phyloP scores from a whole-genome alignment of 2,888 invertebrate genomes.

The Pedicia rivosa region DNA sequence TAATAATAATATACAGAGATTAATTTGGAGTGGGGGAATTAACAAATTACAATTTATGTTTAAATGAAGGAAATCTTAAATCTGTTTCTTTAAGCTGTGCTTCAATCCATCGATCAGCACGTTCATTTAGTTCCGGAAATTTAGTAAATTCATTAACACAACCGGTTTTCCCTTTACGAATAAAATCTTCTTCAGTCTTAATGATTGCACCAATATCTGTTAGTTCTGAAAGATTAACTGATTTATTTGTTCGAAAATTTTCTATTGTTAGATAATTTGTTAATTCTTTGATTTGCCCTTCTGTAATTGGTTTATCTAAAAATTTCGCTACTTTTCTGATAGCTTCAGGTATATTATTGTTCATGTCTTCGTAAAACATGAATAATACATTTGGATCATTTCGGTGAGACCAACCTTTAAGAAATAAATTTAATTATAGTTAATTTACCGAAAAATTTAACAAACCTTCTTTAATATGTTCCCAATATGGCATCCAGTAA shows the following conservation, averaged over 20 bases:
- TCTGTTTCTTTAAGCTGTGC: slow-evolving; percentile 43
- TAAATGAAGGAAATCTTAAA: slow-evolving; percentile 43
- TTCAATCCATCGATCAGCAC: slow-evolving; percentile 54
- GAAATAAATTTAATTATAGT: too few species aligned
- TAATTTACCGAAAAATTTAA: too few species aligned
- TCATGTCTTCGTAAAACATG: slow-evolving; percentile 66
- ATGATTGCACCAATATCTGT: slow-evolving; percentile 42
- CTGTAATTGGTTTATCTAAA: slow-evolving; percentile 38
- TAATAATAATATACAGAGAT: too few species aligned
- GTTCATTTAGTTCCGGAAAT: slow-evolving; percentile 42
- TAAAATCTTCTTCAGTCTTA: slow-evolving; percentile 42
- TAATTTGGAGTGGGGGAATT: too few species aligned
- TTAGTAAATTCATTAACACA: slow-evolving; percentile 59
- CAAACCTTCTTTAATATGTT: slow-evolving; percentile 66
- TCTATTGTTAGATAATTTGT: slow-evolving; percentile 60
- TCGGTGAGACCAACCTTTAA: slow-evolving; percentile 48
- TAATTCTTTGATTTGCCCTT: slow-evolving; percentile 41
- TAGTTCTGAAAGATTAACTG: slow-evolving; percentile 55
- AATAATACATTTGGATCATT: slow-evolving; percentile 54
- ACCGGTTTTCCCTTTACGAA: slow-evolving; percentile 43
- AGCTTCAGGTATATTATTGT: slow-evolving; percentile 40
- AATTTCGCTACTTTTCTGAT: slow-evolving; percentile 44
- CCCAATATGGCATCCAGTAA: slow-evolving; percentile 62
- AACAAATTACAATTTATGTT: too few species aligned
- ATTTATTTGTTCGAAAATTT: slow-evolving; percentile 65